Base-by-base conservation (phyloP, 1,140 invertebrate genomes). In the Macrosteles quadrilineatus region DNA sequence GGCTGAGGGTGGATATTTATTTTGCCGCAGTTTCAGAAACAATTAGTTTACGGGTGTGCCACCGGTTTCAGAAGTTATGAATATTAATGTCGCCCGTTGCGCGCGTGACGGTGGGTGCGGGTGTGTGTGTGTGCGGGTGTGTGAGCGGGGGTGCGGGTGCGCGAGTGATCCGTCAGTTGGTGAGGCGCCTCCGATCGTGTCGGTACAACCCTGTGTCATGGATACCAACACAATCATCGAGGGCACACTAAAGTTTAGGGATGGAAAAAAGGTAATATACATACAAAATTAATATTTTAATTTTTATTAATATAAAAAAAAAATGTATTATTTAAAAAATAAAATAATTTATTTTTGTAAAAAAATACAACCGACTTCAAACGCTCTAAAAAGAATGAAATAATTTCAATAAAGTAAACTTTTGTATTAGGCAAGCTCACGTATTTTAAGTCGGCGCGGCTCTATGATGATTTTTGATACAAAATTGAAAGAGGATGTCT, bases 241-340 rank as follows among this genome's bases (percentile, higher is more conserved):
- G 84, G 93, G 93, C 71, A 91, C 90, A 77, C 89, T 94, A 67
- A 95, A 95, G 81, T 94, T 93, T 83, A 86, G 93, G 75, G 92
- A 95, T 81, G 92, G 92, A 71, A 94, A 94, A 84, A 95, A 77
- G 72, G 76, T 77, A 74, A 73, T 72, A 64, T 50, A 4, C 9
- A 43, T 43, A 11, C 9, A 43, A 43, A n/a, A n/a, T n/a, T n/a
- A n/a, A n/a, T n/a, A n/a, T n/a, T n/a, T n/a, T n/a, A n/a, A n/a
- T n/a, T n/a, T n/a, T n/a, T n/a, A n/a, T n/a, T n/a, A n/a, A n/a
- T n/a, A n/a, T n/a, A n/a, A n/a, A n/a, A n/a, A n/a, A n/a, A n/a
- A n/a, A n/a, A n/a, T n/a, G n/a, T n/a, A n/a, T n/a, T n/a, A n/a
- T n/a, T n/a, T n/a, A n/a, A n/a, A n/a, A n/a, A n/a, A n/a, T n/a